Evolutionary conservation across 2,888 invertebrate genomes (phyloP), one percentile per base, ranked within the genome.

Genomic region (Netelia melanura): DNA sequence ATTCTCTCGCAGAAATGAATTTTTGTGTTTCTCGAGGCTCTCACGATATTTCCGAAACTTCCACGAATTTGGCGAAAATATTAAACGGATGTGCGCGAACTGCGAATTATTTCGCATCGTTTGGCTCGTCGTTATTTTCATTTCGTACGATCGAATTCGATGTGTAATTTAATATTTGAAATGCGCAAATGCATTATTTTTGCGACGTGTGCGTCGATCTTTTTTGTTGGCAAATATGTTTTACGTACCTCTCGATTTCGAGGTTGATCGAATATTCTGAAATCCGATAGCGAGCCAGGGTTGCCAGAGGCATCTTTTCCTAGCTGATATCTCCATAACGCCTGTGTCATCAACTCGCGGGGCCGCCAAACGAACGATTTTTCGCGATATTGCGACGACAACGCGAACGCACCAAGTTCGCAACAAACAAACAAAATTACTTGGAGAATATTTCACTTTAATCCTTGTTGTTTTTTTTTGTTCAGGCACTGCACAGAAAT

Each of bases 251-350:
- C 88, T 80, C 21, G 85, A 74, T 81, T 89, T 89, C 70, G 87
- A 88, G 74, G 81, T 81, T 54, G 87, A 71, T 21, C 87, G 89
- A 76, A 91, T 82, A 77, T 71, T 58, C 87, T 81, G 89, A 23
- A 84, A 76, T 48, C 84, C 90, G 65, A 90, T 85, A 83, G 84
- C 89, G 75, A 92, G 90, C 93, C 93, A 93, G 77, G 93, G 93
- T 84, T 93, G 93, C 93, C 93, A 93, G 67, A 93, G 89, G 81
- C 87, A 89, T 48, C 86, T 87, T 86, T 90, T 89, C 85, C 91
- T 90, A 71, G 90, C 86, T 76, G 91, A 88, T 68, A 92, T 82
- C 86, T 91, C 91, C 93, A 93, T 92, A 30, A 74, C 81, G 80
- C 8, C 64, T 38, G 62, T 75, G 79, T 86, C 84, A 79, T 86